phyloP scores from a whole-genome alignment of 2,113 vertebrate species.

The Sinocyclocheilus grahami region DNA sequence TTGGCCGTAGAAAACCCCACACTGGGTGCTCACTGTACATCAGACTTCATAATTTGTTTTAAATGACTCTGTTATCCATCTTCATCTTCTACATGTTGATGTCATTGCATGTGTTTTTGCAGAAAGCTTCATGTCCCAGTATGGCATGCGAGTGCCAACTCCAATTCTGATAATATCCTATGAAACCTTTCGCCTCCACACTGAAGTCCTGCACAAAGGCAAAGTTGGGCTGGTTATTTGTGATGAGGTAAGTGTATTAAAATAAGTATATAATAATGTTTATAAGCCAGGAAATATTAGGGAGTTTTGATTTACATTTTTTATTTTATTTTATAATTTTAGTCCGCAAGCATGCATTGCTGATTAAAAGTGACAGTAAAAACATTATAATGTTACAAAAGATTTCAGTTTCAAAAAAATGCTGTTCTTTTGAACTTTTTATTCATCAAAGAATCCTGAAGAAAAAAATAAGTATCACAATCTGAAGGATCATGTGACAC shows the following conservation, averaged over 20 bases:
- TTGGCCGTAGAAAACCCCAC: background rate
- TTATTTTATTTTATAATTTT: background rate
- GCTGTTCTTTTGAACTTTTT: background rate
- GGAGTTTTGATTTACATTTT: background rate
- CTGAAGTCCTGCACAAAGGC: constrained; percentile 86
- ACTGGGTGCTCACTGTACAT: background rate
- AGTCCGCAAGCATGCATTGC: background rate
- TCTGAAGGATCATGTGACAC: background rate
- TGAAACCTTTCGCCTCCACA: constrained; percentile 92
- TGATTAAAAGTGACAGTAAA: background rate
- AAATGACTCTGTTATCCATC: background rate
- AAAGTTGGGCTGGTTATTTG: constrained; percentile 92
- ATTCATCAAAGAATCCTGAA: no score
- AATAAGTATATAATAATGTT: background rate
- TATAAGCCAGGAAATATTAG: background rate
- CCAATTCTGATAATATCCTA: constrained; percentile 97
- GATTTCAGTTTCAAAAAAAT: background rate
- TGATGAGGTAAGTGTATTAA: constrained; percentile 83
- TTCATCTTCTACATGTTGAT: constrained; percentile 1
- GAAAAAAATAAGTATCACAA: background rate
- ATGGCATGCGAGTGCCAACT: constrained; percentile 83
- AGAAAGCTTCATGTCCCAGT: constrained; percentile 91
- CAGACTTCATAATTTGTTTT: background rate
- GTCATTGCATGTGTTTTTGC: constrained; percentile 22
- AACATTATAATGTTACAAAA: background rate